Base-by-base conservation (phyloP, 2,888 invertebrate species). In the Antheraea assamensis region DNA sequence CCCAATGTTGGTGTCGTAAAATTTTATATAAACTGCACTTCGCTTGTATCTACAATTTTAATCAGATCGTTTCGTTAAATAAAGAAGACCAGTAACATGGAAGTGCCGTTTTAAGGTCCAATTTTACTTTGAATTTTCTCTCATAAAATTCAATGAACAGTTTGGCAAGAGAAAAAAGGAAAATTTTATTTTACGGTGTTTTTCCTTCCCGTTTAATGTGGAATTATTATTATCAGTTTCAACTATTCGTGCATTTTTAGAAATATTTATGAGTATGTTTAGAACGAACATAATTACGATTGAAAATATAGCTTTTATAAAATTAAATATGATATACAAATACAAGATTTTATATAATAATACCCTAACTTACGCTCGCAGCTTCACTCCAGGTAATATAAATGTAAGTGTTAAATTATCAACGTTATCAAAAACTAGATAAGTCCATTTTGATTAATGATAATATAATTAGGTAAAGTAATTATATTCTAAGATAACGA, bases 1-100 rank as follows among this genome's bases (percentile, higher is more conserved):
- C 19, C 30, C 71, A 71, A 71, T 73, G 73, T 71, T 42, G 58
- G 71, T 49, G 49, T 61, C 55, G 71, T 74, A 74, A 74, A 74
- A 74, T 74, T 74, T 74, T 71, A 73, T 73, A 74, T 66, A 31
- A 66, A 74, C 47, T 73, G 71, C 74, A 66, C 66, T 73, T 73
- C 70, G 64, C 61, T 71, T 73, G 66, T 31, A 31, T 66, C 58
- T 58, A 66, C 27, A 66, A 66, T 66, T 66, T 66, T 66, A 66
- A 66, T 31, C 66, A 5, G 31, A 21, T 31, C 21, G 31, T 66
- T 66, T 31, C 58, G 58, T 66, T 64, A 66, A 31, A 66, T 66
- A 31, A 66, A 66, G 19, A 58, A 58, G 24, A 13, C 24, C 58
- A 58, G 58, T n/a, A 24, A 24, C n/a, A n/a, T 58, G 58, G 3